These are phyloP conservation scores for Synanthedon andrenaeformis DNA, from an alignment of 2,888 invertebrate species.

Conservation along the genomic window DNA sequence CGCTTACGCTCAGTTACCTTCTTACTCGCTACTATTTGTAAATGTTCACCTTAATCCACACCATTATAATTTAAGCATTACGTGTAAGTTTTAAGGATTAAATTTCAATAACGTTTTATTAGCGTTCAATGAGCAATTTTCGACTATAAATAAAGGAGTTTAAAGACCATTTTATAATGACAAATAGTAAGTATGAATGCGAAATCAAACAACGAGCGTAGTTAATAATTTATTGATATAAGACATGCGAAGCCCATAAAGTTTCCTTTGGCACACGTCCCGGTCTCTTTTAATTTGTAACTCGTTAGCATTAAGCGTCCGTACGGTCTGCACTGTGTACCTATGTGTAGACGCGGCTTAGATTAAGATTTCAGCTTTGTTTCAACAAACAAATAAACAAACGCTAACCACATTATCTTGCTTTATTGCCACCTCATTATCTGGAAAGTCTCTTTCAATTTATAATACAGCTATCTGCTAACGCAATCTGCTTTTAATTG, in stretches of 20 bases:
- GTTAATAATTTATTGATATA: conserved; percentile 71
- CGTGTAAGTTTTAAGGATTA: conserved; percentile 40
- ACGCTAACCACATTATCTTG: conserved; percentile 25
- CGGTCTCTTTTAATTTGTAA: conserved; percentile 67
- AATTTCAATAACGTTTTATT: conserved; percentile 33
- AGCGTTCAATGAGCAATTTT: conserved; percentile 26
- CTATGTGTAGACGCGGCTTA: conserved; percentile 25
- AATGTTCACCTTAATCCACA: conserved; percentile 18
- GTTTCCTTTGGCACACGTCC: conserved; percentile 66
- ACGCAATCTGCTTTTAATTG: conserved; percentile 19
- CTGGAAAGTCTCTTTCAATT: conserved; percentile 6
- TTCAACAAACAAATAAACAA: conserved; percentile 10
- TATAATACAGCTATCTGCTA: background rate
- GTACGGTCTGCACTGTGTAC: conserved; percentile 4
- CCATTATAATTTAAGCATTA: conserved; percentile 51
- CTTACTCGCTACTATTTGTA: conserved; percentile 42
- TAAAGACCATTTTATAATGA: conserved; percentile 48
- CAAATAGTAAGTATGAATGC: conserved; percentile 46
- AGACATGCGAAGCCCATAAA: conserved; percentile 70
- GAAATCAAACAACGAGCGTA: conserved; percentile 65
- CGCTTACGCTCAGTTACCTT: conserved; percentile 38
- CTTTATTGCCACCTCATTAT: conserved; percentile 26
- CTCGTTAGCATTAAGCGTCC: conserved; percentile 57
- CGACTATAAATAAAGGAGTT: conserved; percentile 34
- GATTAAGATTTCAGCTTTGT: conserved; percentile 51